Base-by-base conservation (phyloP, 2,797 vertebrate species). In the Bradypus variegatus region DNA sequence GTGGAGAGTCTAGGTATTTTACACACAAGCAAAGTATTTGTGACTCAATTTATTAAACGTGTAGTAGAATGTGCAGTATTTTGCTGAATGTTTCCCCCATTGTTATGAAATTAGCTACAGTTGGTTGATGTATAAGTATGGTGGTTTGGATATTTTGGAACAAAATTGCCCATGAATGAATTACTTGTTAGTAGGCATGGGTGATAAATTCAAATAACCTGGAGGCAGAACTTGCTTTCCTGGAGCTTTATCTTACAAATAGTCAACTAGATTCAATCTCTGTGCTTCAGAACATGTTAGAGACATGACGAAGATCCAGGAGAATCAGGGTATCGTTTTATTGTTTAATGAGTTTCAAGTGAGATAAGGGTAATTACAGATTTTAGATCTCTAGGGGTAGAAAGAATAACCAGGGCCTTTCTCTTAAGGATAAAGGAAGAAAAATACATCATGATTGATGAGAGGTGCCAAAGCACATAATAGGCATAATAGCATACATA, bases 301-400 rank as follows among this genome's bases (percentile, higher is more conserved):
- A 92, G 67, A 91, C 9, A 3, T 11, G 62, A 91, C 84, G 73
- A 55, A 83, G 48, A 38, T 70, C 50, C 18, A 81, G 48, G 62
- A 77, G 36, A 38, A 65, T 86, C 91, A 67, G 27, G 60, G 50
- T 70, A 60, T 83, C 50, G 77, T 92, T 45, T 93, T 78, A 75
- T 84, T 91, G 81, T 93, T 93, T 92, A 93, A 92, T 92, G 83
- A 92, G 82, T 92, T 93, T 89, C 87, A 80, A 89, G 41, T 0
- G 0, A 95, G 86, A 88, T 91, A 53, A 62, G 82, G 58, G 85
- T 91, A 89, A 94, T 91, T 94, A 92, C 29, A 89, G 58, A 93
- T 84, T 94, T 81, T 89, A 73, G 87, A 86, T 93, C 73, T 84
- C 88, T 90, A 88, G 60, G 90, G 83, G 84, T 86, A 91, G 50